A percentile compares a stretch with the other conserved stretches of the same genome.
Evolutionary conservation across 2,113 vertebrate species (phyloP).

Genomic region (Cardinalis cardinalis): DNA sequence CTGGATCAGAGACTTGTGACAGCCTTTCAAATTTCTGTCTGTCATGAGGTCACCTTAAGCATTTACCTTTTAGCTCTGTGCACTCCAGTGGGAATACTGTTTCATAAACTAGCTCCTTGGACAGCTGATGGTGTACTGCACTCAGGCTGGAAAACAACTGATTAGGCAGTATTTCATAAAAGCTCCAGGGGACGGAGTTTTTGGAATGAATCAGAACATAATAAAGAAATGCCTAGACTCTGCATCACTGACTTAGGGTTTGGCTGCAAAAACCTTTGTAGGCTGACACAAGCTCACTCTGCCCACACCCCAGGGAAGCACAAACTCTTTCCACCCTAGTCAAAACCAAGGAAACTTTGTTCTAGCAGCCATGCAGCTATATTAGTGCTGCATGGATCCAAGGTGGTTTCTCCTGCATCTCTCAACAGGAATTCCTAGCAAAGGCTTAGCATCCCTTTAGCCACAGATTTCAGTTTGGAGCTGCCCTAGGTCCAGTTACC

Average conservation of each 20-base stretch:
- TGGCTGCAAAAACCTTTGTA: slow-evolving; percentile 40
- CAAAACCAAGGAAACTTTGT: slow-evolving; percentile 3
- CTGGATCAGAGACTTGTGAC: background rate
- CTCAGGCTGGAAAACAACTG: background rate
- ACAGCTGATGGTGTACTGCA: background rate
- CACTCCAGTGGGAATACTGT: background rate
- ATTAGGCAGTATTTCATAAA: slow-evolving; percentile 18
- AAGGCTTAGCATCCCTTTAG: background rate
- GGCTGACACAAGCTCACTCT: background rate
- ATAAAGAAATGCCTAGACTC: slow-evolving; percentile 66
- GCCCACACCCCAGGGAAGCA: slow-evolving; percentile 46
- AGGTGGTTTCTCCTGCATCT: background rate
- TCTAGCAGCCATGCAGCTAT: background rate
- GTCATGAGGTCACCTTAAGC: background rate
- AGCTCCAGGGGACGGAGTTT: slow-evolving; percentile 22
- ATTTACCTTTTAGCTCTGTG: background rate
- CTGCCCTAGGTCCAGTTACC: background rate
- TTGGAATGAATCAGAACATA: slow-evolving; percentile 47
- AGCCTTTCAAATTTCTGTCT: background rate
- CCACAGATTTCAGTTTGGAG: background rate
- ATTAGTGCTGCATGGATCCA: background rate
- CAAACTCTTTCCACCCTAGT: background rate
- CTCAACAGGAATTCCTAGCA: background rate
- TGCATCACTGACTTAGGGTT: slow-evolving; percentile 52
- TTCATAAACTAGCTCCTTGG: background rate